Evolutionary conservation across 2,113 vertebrate genomes (phyloP).

Genomic region (Eurypyga helias): DNA sequence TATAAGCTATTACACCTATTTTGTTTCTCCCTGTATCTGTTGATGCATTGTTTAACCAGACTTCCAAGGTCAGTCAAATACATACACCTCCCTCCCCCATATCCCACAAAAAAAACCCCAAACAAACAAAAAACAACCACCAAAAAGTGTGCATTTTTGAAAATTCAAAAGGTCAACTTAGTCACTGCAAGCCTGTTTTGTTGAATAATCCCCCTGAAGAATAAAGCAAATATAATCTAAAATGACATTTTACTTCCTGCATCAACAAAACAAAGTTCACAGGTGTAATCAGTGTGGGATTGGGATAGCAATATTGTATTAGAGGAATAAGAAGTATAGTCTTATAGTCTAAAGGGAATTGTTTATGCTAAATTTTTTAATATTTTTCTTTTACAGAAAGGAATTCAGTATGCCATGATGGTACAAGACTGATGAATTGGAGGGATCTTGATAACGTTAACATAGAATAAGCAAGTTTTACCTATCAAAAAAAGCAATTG

Average conservation of each 20-base stretch:
- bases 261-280: neutral
- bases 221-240: conserved; percentile 28
- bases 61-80: conserved; percentile 29
- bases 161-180: conserved; percentile 52
- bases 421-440: neutral
- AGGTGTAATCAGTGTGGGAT: neutral
- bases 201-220: neutral
- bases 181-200: neutral
- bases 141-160: neutral
- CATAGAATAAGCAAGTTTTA: neutral
- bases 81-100: too few relatives aligned
- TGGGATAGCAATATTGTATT: neutral
- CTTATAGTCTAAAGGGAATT: neutral
- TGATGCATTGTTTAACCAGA: conserved; percentile 38
- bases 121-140: neutral
- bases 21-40: neutral
- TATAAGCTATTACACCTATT: conserved; percentile 4
- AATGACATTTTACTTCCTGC: conserved; percentile 30
- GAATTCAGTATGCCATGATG: neutral
- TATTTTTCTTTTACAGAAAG: neutral
- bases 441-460: neutral
- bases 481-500: neutral
- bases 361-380: neutral
- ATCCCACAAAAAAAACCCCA: too few relatives aligned
- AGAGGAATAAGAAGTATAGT: neutral